phyloP scores from a whole-genome alignment of 2,113 vertebrate species.

The Neofelis nebulosa region DNA sequence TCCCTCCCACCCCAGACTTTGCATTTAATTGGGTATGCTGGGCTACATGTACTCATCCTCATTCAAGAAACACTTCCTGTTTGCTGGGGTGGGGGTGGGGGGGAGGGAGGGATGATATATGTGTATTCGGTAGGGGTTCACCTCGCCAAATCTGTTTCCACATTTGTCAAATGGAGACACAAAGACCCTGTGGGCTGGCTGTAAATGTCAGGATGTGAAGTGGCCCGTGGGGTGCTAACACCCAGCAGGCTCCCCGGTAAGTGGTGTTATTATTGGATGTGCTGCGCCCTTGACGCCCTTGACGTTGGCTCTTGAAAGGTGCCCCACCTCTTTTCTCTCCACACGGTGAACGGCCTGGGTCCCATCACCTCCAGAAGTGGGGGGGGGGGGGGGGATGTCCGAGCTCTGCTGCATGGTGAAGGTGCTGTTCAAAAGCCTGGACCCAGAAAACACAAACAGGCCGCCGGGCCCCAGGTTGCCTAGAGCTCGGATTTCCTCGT shows the following conservation, averaged over 20 bases:
- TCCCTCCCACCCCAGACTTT: not conserved
- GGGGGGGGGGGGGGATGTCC: not conserved
- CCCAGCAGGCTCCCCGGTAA: accelerated
- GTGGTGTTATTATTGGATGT: not conserved
- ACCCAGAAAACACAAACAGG: not conserved
- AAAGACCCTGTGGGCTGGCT: not conserved
- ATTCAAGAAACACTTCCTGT: not conserved
- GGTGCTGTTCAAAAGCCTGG: not conserved
- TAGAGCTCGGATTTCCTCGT: constrained; percentile 57
- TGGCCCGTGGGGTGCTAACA: accelerated
- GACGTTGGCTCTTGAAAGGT: not conserved
- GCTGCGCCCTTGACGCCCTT: not conserved
- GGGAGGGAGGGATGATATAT: not conserved
- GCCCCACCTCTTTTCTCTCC: not conserved
- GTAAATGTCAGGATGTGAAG: not conserved
- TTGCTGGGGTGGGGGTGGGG: not conserved
- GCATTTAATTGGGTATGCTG: not conserved
- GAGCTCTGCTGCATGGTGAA: not conserved
- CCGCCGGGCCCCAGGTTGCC: not conserved
- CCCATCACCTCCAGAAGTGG: not conserved
- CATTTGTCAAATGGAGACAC: not conserved
- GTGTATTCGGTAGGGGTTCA: not conserved
- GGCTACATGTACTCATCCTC: not conserved
- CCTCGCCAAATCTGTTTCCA: not conserved
- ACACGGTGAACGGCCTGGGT: not conserved